phyloP scores from a whole-genome alignment of 23 tunicate species.

The Botrylloides violaceus region DNA sequence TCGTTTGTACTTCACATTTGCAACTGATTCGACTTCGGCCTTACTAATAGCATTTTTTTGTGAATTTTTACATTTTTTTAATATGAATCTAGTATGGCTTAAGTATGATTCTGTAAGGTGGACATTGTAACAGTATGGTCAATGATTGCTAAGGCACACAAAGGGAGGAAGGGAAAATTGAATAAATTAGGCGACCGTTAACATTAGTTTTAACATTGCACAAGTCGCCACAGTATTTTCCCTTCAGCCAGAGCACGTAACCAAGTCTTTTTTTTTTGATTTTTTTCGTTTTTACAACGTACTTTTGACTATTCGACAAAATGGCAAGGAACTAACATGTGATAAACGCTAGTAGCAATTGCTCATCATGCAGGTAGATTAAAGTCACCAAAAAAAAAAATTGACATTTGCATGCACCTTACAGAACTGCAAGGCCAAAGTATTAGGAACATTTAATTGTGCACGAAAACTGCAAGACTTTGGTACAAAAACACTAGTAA shows the following conservation, averaged over 20 bases:
- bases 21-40: too few relatives aligned
- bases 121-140: not conserved
- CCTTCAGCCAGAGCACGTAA: not conserved
- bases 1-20: not conserved
- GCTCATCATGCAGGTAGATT: constrained; percentile 63
- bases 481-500: constrained; percentile 24
- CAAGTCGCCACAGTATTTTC: not conserved
- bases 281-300: not conserved
- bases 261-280: not conserved
- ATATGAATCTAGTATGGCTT: constrained; percentile 9
- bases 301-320: not conserved
- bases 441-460: not conserved
- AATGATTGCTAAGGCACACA: constrained; percentile 21
- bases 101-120: not conserved
- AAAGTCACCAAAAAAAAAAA: constrained; percentile 22
- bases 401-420: constrained; percentile 26
- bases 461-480: constrained; percentile 3
- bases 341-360: constrained; percentile 47
- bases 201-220: not conserved
- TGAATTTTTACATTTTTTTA: not conserved
- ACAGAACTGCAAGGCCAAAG: constrained; percentile 26
- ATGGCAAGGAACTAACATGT: constrained; percentile 32
- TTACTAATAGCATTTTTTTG: too few relatives aligned
- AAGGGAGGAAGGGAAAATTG: not conserved
- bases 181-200: not conserved